These are phyloP conservation scores for Diogma glabrata DNA, from an alignment of 2,888 invertebrate genomes.

Conservation along the genomic window DNA sequence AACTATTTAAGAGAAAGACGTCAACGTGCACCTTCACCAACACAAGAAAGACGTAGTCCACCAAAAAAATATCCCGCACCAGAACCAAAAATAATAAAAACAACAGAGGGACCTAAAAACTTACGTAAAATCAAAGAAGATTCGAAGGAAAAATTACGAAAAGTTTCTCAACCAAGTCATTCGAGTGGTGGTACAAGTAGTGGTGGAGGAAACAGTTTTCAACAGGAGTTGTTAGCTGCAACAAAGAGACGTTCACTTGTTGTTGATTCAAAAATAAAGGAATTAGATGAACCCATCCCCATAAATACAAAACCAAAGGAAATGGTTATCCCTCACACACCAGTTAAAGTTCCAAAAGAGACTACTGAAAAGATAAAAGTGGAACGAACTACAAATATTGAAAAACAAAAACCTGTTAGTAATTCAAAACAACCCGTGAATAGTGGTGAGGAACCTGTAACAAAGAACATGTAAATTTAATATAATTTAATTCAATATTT, in stretches of 20 bases:
- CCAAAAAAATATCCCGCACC: background rate
- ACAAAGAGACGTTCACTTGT: slow-evolving; percentile 16
- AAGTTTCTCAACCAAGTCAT: slow-evolving; percentile 14
- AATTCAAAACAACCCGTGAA: no score
- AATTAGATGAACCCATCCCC: background rate
- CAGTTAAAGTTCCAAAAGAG: no score
- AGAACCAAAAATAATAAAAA: slow-evolving; percentile 1
- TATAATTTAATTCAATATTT: background rate
- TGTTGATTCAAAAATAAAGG: slow-evolving; percentile 4
- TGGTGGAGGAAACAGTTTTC: slow-evolving; percentile 13
- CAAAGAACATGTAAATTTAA: no score
- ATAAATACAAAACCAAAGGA: no score
- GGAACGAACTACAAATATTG: no score
- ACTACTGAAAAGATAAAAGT: no score
- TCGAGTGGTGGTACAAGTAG: background rate
- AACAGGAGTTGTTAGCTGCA: slow-evolving; percentile 16
- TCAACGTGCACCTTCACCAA: slow-evolving; percentile 6
- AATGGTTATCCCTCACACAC: no score
- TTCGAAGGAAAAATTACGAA: slow-evolving; percentile 10
- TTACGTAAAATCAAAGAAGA: background rate
- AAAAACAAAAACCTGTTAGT: no score
- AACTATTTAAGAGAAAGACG: slow-evolving; percentile 1
- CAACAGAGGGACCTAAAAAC: background rate
- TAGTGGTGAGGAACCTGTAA: no score
- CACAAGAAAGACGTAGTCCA: background rate